Evolutionary conservation across 53 echinoderm and acorn worm genomes (phyloP).

Genomic region (Holothuria leucospilota): DNA sequence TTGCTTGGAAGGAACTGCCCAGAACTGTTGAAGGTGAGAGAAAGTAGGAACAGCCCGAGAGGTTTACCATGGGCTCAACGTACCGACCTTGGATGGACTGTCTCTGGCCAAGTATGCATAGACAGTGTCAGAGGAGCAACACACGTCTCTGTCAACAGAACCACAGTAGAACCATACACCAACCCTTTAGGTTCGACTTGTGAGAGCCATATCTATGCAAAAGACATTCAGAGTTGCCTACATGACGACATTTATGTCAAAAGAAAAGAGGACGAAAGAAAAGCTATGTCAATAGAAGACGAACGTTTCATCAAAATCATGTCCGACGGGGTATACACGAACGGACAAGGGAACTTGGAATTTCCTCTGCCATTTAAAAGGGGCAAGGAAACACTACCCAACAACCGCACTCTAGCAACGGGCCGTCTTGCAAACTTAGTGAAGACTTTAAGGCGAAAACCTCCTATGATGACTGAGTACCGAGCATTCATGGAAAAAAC

Average conservation of each 20-base stretch:
- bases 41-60: slow-evolving; percentile 56
- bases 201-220: slow-evolving; percentile 49
- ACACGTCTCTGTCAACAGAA: slow-evolving; percentile 37
- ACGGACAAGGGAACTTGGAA: slow-evolving; percentile 29
- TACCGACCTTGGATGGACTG: slow-evolving; percentile 65
- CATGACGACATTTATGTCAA: slow-evolving; percentile 44
- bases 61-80: slow-evolving; percentile 71
- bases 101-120: slow-evolving; percentile 59
- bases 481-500: slow-evolving; percentile 30
- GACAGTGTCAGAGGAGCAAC: not conserved
- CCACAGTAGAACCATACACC: not conserved
- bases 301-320: slow-evolving; percentile 33
- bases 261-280: slow-evolving; percentile 13
- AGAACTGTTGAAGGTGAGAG: slow-evolving; percentile 66
- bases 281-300: slow-evolving; percentile 60
- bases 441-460: slow-evolving; percentile 31
- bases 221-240: slow-evolving; percentile 3
- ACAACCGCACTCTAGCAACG: slow-evolving; percentile 40
- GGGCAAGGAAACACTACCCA: slow-evolving; percentile 25
- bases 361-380: slow-evolving; percentile 53
- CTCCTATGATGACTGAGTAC: slow-evolving; percentile 41
- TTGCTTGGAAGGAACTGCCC: slow-evolving; percentile 67
- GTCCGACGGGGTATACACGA: slow-evolving; percentile 47
- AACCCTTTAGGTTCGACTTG: not conserved
- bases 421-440: slow-evolving; percentile 21